A percentile compares a stretch with the other conserved stretches of the same genome.
These are phyloP conservation scores for Notospermus geniculatus DNA, from an alignment of 1,140 invertebrate species.

Conservation along the genomic window DNA sequence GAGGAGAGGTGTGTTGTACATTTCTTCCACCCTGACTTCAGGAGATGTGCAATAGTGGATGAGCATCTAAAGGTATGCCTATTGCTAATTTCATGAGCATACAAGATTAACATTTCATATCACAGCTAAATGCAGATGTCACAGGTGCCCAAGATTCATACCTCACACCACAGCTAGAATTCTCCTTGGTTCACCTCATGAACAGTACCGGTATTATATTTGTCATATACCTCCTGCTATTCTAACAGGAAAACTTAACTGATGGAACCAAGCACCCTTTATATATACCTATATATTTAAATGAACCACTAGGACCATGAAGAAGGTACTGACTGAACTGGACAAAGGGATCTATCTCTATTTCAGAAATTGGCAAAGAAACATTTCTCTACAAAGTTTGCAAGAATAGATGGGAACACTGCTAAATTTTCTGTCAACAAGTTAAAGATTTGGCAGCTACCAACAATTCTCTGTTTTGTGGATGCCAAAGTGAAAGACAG, in stretches of 20 bases:
- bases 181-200: too few relatives aligned
- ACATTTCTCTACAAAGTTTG: constrained; percentile 53
- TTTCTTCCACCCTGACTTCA: constrained; percentile 53
- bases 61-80: constrained; percentile 44
- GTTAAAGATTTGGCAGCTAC: constrained; percentile 48
- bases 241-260: too few relatives aligned
- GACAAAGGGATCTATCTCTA: neutral
- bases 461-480: constrained; percentile 51
- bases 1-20: constrained; percentile 49
- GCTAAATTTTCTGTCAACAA: constrained; percentile 50
- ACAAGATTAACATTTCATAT: too few relatives aligned
- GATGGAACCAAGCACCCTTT: neutral
- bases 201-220: too few relatives aligned
- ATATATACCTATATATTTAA: neutral
- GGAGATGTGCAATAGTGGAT: constrained; percentile 52
- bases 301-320: neutral
- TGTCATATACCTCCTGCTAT: too few relatives aligned
- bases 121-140: too few relatives aligned
- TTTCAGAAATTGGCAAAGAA: constrained; percentile 44
- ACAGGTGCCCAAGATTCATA: too few relatives aligned
- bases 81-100: neutral
- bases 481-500: constrained; percentile 50
- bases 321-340: neutral
- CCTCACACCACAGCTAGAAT: too few relatives aligned
- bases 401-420: constrained; percentile 48